phyloP scores from a whole-genome alignment of 23 tunicate genomes.

The Oikopleura albicans region DNA sequence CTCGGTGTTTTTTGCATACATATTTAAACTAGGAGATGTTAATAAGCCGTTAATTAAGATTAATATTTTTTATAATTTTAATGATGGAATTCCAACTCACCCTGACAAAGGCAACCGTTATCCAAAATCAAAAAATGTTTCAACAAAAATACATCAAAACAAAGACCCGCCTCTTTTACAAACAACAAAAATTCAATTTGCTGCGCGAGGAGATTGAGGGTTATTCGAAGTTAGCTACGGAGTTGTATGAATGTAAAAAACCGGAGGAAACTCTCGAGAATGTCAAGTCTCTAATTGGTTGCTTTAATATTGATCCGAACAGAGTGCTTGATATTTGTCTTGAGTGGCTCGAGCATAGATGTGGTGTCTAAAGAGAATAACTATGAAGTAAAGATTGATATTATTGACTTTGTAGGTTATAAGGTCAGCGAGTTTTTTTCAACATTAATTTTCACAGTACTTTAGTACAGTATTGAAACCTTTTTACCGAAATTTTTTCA shows the following conservation, averaged over 20 bases:
- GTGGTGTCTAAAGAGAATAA: too few relatives aligned
- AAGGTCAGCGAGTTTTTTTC: too few relatives aligned
- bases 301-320: conserved; percentile 96
- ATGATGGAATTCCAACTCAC: too few relatives aligned
- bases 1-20: too few relatives aligned
- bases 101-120: conserved; percentile 32
- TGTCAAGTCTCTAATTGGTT: conserved; percentile 77
- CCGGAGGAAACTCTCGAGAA: conserved; percentile 42
- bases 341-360: conserved; percentile 44
- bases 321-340: conserved; percentile 62
- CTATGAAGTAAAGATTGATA: too few relatives aligned
- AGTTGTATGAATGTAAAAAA: conserved; percentile 50
- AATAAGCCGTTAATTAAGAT: too few relatives aligned
- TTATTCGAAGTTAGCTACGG: conserved; percentile 63
- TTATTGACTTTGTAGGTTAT: too few relatives aligned
- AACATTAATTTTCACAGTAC: too few relatives aligned
- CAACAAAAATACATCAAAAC: conserved; percentile 98
- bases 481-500: neutral
- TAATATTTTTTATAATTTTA: too few relatives aligned
- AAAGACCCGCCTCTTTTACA: conserved; percentile 62
- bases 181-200: conserved; percentile 86
- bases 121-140: conserved; percentile 46
- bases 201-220: conserved; percentile 99
- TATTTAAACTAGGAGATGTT: too few relatives aligned
- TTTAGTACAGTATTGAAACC: neutral